phyloP scores from a whole-genome alignment of 2,888 invertebrate species.

The Griposia aprilina region DNA sequence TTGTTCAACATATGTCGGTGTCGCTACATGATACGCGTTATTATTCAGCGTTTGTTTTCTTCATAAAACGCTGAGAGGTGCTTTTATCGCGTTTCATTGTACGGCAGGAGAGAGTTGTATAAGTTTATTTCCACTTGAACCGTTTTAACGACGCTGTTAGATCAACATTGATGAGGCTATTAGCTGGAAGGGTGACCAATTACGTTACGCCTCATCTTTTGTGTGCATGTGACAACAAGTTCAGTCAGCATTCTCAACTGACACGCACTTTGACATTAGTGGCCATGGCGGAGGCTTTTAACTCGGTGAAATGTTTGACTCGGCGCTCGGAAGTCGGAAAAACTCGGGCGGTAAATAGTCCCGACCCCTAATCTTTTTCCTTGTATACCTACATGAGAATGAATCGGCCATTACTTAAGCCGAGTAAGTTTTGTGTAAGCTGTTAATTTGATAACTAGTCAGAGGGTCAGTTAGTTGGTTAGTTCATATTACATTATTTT shows the following conservation, averaged over 20 bases:
- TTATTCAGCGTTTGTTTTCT: slow-evolving; percentile 59
- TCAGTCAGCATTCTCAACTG: slow-evolving; percentile 36
- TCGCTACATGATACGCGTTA: slow-evolving; percentile 56
- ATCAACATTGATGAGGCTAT: slow-evolving; percentile 61
- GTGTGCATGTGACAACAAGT: slow-evolving; percentile 48
- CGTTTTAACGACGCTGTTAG: slow-evolving; percentile 59
- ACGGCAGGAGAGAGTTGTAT: slow-evolving; percentile 35
- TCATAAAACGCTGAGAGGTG: slow-evolving; percentile 43
- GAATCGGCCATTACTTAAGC: slow-evolving; percentile 53
- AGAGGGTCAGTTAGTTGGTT: slow-evolving; percentile 42
- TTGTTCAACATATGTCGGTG: slow-evolving; percentile 59
- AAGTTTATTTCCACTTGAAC: slow-evolving; percentile 56
- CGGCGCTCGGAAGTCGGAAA: slow-evolving; percentile 38
- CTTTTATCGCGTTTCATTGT: slow-evolving; percentile 54
- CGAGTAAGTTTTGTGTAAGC: slow-evolving; percentile 60
- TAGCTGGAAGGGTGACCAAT: slow-evolving; percentile 60
- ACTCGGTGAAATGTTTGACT: slow-evolving; percentile 52
- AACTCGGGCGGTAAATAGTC: slow-evolving; percentile 51
- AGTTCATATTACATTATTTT: slow-evolving; percentile 54
- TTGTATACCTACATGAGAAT: slow-evolving; percentile 58
- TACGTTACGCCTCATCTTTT: slow-evolving; percentile 44
- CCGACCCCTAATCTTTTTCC: slow-evolving; percentile 55
- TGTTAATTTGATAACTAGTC: slow-evolving; percentile 61
- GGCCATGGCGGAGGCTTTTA: slow-evolving; percentile 45
- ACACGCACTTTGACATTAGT: slow-evolving; percentile 41